phyloP scores from a whole-genome alignment of 2,797 vertebrate genomes.

The Ambastaia sidthimunki region DNA sequence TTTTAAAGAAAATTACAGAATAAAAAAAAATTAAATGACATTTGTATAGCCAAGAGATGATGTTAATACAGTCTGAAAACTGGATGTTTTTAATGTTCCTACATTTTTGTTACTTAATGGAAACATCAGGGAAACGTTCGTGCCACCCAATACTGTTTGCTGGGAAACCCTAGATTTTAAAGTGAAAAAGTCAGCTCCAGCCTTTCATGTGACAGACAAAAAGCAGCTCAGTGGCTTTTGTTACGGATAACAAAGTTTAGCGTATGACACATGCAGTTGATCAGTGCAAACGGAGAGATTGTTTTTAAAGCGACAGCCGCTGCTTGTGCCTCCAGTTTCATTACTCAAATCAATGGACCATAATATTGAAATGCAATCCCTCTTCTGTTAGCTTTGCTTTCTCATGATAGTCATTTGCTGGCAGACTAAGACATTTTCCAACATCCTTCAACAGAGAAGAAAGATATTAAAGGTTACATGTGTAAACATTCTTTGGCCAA shows the following conservation, averaged over 20 bases:
- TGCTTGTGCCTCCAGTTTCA: slow-evolving; percentile 66
- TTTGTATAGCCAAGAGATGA: too few relatives aligned
- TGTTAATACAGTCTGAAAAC: too few relatives aligned
- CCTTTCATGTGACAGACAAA: not conserved
- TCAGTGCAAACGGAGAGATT: slow-evolving; percentile 29
- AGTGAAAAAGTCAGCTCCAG: not conserved
- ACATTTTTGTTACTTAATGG: too few relatives aligned
- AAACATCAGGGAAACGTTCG: too few relatives aligned
- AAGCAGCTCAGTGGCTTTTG: not conserved
- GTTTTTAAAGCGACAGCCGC: slow-evolving; percentile 61
- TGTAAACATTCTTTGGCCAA: slow-evolving; percentile 9
- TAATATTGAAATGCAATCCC: slow-evolving; percentile 78
- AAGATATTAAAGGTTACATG: slow-evolving; percentile 24
- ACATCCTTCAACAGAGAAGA: slow-evolving; percentile 13
- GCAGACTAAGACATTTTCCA: slow-evolving; percentile 19
- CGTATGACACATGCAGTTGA: slow-evolving; percentile 5
- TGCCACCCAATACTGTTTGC: too few relatives aligned
- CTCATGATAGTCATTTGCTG: slow-evolving; percentile 68
- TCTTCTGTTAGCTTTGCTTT: slow-evolving; percentile 67
- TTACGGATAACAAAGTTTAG: not conserved
- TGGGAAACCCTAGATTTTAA: not conserved
- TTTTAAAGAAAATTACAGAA: too few relatives aligned
- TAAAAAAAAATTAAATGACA: too few relatives aligned
- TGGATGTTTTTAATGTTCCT: too few relatives aligned
- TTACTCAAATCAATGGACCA: slow-evolving; percentile 78